Conservation (phyloP, 2,113 vertebrate genomes). For the Nothobranchius furzeri region DNA sequence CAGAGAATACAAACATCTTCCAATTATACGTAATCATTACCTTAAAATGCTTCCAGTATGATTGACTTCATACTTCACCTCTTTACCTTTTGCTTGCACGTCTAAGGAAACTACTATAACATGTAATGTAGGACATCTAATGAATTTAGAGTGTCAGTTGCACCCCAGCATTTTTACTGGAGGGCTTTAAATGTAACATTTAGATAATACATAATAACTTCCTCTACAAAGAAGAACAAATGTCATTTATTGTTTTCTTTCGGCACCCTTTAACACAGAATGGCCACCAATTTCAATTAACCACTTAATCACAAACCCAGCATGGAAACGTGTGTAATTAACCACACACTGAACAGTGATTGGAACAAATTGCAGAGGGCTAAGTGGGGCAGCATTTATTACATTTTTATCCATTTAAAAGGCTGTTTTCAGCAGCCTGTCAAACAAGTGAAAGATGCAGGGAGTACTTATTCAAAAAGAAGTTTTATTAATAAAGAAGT, state of each 20-base stretch:
- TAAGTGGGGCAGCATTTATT: slow-evolving; percentile 4
- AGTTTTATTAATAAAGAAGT: neutral
- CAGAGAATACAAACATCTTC: too few relatives aligned
- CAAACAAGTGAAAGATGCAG: too few relatives aligned
- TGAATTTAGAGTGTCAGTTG: slow-evolving; percentile 10
- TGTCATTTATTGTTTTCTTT: slow-evolving; percentile 5
- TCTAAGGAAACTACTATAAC: neutral
- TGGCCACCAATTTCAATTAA: slow-evolving; percentile 5
- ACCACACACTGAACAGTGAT: slow-evolving; percentile 12
- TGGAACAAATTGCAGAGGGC: neutral
- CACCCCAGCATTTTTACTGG: neutral
- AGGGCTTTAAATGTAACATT: slow-evolving; percentile 22
- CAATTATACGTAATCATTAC: too few relatives aligned
- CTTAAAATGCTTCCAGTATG: too few relatives aligned
- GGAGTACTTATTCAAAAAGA: neutral
- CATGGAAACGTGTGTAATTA: slow-evolving; percentile 16
- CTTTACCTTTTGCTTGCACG: too few relatives aligned
- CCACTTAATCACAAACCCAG: slow-evolving; percentile 5
- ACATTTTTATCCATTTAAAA: neutral
- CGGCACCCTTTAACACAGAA: neutral
- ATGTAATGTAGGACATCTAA: slow-evolving; percentile 15
- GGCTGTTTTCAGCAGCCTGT: neutral
- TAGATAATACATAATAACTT: slow-evolving; percentile 2
- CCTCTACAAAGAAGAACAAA: neutral
- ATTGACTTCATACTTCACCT: too few relatives aligned